phyloP scores from a whole-genome alignment of 2,797 vertebrate genomes.

The Anguilla anguilla region DNA sequence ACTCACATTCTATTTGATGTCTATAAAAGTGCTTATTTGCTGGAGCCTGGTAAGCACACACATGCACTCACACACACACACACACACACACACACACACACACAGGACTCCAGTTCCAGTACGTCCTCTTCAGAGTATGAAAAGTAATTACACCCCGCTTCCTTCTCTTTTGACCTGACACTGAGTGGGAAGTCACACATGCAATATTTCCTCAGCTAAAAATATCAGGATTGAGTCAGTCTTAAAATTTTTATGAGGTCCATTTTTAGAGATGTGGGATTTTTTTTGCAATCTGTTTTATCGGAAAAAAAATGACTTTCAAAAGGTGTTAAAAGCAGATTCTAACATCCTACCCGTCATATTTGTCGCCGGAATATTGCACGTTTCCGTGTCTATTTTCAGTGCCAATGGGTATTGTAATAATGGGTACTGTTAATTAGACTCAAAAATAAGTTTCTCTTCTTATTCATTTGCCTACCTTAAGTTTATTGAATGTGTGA shows the following conservation, averaged over 20 bases:
- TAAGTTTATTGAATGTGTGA: not conserved
- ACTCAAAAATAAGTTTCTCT: not conserved
- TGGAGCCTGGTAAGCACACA: not conserved
- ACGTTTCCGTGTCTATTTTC: not conserved
- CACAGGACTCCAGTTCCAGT: not conserved
- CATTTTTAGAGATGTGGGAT: not conserved
- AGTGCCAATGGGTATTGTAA: not conserved
- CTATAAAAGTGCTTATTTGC: not conserved
- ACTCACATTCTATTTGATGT: not conserved
- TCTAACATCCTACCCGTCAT: not conserved
- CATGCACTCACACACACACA: not conserved
- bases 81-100: not conserved
- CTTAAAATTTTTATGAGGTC: not conserved
- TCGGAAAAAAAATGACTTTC: not conserved
- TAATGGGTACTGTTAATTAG: not conserved
- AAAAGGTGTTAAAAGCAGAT: not conserved
- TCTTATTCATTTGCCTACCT: not conserved
- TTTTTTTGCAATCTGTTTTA: not conserved
- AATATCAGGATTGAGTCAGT: not conserved
- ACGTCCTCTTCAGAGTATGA: not conserved
- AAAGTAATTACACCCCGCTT: not conserved
- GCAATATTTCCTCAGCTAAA: slow-evolving; percentile 3
- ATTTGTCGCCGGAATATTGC: not conserved
- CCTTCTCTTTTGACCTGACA: not conserved
- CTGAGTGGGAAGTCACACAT: not conserved